Percentiles rank a stretch among this genome's conserved stretches.
phyloP scores from a whole-genome alignment of 2,888 invertebrate species.

The Mesoligia furuncula region DNA sequence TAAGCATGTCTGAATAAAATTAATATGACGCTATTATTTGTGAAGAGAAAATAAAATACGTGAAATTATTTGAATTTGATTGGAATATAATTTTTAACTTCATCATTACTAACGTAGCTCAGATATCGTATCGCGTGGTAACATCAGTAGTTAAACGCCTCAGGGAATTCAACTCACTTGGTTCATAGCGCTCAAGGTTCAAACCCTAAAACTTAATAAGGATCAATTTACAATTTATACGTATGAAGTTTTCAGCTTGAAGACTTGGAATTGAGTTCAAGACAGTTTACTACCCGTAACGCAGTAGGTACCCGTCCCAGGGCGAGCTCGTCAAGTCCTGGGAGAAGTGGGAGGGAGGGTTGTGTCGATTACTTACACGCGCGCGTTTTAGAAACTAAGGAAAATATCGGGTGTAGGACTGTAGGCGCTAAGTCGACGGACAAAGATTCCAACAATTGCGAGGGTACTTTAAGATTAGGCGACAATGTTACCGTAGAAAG shows the following conservation, averaged over 20 bases:
- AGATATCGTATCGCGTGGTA: slow-evolving; percentile 9
- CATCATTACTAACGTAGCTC: neutral
- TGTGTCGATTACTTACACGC: slow-evolving; percentile 65
- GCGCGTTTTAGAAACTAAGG: slow-evolving; percentile 44
- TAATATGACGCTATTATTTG: neutral
- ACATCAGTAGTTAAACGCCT: slow-evolving; percentile 30
- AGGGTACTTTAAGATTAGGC: slow-evolving; percentile 51
- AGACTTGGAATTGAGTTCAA: slow-evolving; percentile 62
- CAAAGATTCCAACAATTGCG: slow-evolving; percentile 50
- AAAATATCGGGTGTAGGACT: slow-evolving; percentile 44
- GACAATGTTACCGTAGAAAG: slow-evolving; percentile 48
- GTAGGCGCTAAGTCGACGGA: slow-evolving; percentile 47
- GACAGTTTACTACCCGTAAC: slow-evolving; percentile 60
- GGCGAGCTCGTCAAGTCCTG: slow-evolving; percentile 46
- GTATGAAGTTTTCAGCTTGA: slow-evolving; percentile 57
- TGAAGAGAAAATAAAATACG: neutral
- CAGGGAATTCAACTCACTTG: slow-evolving; percentile 52
- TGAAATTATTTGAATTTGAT: neutral
- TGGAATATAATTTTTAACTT: neutral
- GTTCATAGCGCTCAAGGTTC: slow-evolving; percentile 42
- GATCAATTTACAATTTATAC: slow-evolving; percentile 64
- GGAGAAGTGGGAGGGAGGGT: slow-evolving; percentile 51
- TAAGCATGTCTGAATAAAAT: too few species aligned
- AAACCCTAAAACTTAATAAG: slow-evolving; percentile 62
- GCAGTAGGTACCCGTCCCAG: slow-evolving; percentile 39